A percentile compares a stretch with the other conserved stretches of the same genome.
Evolutionary conservation across 2,888 invertebrate genomes (phyloP).

Genomic region (Campaea margaritaria): DNA sequence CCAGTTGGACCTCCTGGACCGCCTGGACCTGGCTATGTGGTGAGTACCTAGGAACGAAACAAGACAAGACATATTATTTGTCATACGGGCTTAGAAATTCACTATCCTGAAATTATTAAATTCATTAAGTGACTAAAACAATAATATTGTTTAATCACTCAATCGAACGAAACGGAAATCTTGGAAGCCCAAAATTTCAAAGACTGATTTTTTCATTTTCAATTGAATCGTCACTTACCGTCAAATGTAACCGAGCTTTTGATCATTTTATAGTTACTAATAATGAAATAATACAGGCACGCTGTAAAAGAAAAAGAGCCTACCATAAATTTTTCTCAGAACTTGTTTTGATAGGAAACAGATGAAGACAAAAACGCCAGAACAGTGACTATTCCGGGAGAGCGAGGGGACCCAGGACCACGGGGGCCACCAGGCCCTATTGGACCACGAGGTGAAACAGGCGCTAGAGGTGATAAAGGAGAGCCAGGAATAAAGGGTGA

Average conservation of each 20-base stretch:
- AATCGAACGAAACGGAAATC: too few species aligned
- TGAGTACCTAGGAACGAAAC: constrained; percentile 45
- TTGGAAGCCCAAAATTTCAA: too few species aligned
- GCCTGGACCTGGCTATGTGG: constrained; percentile 74
- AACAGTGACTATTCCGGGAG: constrained; percentile 53
- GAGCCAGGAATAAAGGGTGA: constrained; percentile 82
- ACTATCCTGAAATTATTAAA: too few species aligned
- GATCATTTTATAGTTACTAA: too few species aligned
- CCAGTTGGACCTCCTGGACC: constrained; percentile 87
- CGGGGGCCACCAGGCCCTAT: constrained; percentile 77
- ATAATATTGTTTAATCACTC: too few species aligned
- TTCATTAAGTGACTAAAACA: too few species aligned
- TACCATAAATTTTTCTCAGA: constrained; percentile 47
- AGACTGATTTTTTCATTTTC: too few species aligned
- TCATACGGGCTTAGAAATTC: too few species aligned
- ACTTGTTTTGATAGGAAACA: constrained; percentile 65
- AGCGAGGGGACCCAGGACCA: constrained; percentile 61
- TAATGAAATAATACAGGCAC: too few species aligned
- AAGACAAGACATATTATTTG: too few species aligned
- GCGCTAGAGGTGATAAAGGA: constrained; percentile 82
- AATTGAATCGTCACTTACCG: too few species aligned
- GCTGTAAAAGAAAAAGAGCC: background rate
- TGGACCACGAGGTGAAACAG: constrained; percentile 85
- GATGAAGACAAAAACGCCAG: constrained; percentile 52
- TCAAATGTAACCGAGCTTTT: too few species aligned